Evolutionary conservation across 2,113 vertebrate species (phyloP).

Genomic region (Fregetta grallaria): DNA sequence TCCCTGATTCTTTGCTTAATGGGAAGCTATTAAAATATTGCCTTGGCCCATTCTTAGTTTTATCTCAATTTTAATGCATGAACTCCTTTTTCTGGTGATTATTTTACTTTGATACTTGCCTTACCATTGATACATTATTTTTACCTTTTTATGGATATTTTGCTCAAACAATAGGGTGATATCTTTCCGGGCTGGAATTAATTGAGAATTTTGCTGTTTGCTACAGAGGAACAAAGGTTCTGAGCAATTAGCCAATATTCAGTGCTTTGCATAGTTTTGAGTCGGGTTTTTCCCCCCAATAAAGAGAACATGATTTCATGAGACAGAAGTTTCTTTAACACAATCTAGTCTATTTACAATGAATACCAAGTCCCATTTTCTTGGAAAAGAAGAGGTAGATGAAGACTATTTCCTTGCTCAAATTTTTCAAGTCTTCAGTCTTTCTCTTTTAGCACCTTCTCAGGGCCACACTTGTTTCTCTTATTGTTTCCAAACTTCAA

Average conservation of each 20-base stretch:
- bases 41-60: background rate
- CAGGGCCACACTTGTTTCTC: background rate
- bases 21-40: background rate
- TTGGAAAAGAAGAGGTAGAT: background rate
- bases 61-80: background rate
- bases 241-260: background rate
- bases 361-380: background rate
- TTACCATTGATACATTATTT: background rate
- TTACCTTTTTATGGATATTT: background rate
- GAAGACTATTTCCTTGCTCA: background rate
- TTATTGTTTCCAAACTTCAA: background rate
- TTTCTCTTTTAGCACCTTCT: background rate
- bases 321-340: background rate
- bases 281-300: accelerated
- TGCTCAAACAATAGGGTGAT: background rate
- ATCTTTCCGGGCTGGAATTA: background rate
- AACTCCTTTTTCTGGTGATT: background rate
- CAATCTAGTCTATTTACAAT: background rate
- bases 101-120: background rate
- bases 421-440: background rate
- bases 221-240: background rate
- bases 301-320: background rate
- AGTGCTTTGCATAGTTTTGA: background rate
- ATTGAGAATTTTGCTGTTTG: background rate
- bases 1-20: background rate